Percentiles rank a stretch among this genome's conserved stretches.
These are phyloP conservation scores for Stomorhina lunata DNA, from an alignment of 2,888 invertebrate species.

Conservation along the genomic window DNA sequence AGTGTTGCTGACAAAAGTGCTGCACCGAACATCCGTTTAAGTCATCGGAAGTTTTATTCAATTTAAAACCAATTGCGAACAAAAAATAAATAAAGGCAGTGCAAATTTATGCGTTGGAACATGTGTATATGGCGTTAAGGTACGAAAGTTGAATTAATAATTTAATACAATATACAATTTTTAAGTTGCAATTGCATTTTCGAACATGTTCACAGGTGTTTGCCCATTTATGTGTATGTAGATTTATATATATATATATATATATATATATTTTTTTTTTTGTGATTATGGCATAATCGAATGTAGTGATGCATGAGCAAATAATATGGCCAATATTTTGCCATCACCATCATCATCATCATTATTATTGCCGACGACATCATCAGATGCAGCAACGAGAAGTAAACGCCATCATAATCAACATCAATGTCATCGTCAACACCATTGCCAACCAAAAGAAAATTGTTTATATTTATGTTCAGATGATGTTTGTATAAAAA, in stretches of 20 bases:
- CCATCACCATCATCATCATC: neutral
- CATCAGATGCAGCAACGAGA: neutral
- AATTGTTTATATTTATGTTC: neutral
- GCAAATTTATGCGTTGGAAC: neutral
- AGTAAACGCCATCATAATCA: conserved; percentile 24
- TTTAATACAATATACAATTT: conserved; percentile 26
- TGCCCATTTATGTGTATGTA: neutral
- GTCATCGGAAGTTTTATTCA: conserved; percentile 9
- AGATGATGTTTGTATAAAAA: conserved; percentile 23
- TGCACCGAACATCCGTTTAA: conserved; percentile 75
- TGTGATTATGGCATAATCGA: conserved; percentile 25
- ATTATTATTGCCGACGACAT: neutral
- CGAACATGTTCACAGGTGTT: conserved; percentile 33
- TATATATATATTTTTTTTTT: neutral
- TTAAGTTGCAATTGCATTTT: conserved; percentile 46
- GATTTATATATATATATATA: neutral
- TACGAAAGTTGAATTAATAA: conserved; percentile 15
- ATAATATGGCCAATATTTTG: conserved; percentile 43
- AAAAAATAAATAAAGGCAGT: neutral
- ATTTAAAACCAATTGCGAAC: conserved; percentile 30
- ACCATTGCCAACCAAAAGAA: conserved; percentile 16
- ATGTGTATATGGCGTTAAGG: neutral
- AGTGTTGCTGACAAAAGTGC: conserved; percentile 95
- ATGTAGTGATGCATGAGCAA: conserved; percentile 29
- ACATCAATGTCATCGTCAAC: conserved; percentile 12